A percentile compares a stretch with the other conserved stretches of the same genome.
Evolutionary conservation across 53 echinoderm and acorn worm species (phyloP).

Genomic region (Astropecten irregularis): DNA sequence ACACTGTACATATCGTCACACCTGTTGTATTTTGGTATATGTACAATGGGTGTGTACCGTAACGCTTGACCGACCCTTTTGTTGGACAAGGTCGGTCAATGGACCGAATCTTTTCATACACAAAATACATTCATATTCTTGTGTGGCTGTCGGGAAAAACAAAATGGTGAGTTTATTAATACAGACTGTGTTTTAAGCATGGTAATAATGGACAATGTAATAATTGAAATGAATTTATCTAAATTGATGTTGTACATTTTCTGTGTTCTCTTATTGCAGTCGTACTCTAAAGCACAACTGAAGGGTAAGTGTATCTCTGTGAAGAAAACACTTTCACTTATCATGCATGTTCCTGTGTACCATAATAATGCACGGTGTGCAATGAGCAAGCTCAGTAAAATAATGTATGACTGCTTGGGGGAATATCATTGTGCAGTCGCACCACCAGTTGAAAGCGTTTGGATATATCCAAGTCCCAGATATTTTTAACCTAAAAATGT

Average conservation of each 20-base stretch:
- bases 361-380: no score
- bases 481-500: no score
- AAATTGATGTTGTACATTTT: background rate
- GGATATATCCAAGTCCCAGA: no score
- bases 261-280: slow-evolving; percentile 1
- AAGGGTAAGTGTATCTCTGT: slow-evolving; percentile 28
- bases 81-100: background rate
- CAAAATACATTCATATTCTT: background rate
- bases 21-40: no score
- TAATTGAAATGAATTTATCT: background rate
- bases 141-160: background rate
- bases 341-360: no score
- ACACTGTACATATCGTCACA: no score
- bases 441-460: no score
- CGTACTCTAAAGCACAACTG: slow-evolving; percentile 39
- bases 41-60: background rate
- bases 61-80: background rate
- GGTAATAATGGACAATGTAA: background rate
- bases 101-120: no score
- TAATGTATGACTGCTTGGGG: no score
- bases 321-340: no score
- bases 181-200: background rate
- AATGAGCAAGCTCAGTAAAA: no score
- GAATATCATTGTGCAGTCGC: no score
- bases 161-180: background rate